Evolutionary conservation across 2,888 invertebrate species (phyloP), one percentile per base, ranked within the genome.

Genomic region (Myopa tessellatipennis): DNA sequence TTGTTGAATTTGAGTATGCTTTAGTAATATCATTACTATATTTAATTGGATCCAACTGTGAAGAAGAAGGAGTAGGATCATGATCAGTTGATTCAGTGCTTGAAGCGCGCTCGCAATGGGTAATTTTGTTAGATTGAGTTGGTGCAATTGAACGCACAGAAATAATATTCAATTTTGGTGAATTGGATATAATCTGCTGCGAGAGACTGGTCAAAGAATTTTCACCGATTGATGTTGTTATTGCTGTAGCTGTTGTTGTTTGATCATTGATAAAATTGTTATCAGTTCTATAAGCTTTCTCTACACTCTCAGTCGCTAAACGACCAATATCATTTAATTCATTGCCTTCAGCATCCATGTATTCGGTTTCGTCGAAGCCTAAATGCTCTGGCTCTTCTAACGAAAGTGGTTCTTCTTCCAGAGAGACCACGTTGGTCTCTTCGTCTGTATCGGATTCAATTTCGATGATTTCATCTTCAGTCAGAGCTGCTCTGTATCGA

Each of bases 361-460:
- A n/a, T 14, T 50, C 73, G 4, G 45, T n/a, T 45, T 61, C 73
- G 40, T 73, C 45, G 34, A 65, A 52, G 16, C 50, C 63, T 50
- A 55, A 34, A 38, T 67, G 36, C 14, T 74, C 55, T 18, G 67
- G 14, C 38, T 74, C 74, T 18, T 67, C 58, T 38, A 74, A 2
- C 14, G 60, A 40, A 14, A 61, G 18, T 18, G 36, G 60, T n/a
- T 18, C 60, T 18, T 60, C 40, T 3, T 58, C 72, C 40, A 60
- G 10, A 8, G 8, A n/a, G 6, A 26, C 2, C 58, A 38, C 70
- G 6, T 61, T 65, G 10, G 38, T 14, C 61, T 80, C 78, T 12
- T 76, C 77, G 18, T 80, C 80, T 1, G 74, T 75, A 61, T 80
- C 80, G 14, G 80, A 80, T 61, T 78, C 77, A 38, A 80, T 65